Conservation (phyloP, 2,888 invertebrate genomes). For the Osmoderma eremita region DNA sequence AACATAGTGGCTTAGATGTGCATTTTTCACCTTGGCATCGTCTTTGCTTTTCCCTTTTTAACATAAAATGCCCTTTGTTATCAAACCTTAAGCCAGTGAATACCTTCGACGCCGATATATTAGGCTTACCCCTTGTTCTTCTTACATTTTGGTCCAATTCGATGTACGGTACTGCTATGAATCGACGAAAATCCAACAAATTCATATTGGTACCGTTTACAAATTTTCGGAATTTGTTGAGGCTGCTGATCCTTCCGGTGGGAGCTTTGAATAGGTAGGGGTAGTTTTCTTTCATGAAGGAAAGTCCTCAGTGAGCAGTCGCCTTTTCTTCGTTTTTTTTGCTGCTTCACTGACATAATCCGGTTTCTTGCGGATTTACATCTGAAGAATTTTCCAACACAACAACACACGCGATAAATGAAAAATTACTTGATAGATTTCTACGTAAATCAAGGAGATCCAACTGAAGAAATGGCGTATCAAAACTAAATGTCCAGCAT, state of each 20-base stretch:
- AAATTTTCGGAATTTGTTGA: not conserved
- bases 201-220: not conserved
- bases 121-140: not conserved
- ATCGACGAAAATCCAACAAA: not conserved
- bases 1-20: not conserved
- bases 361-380: too few species aligned
- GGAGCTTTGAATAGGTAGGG: not conserved
- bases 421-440: too few species aligned
- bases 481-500: too few species aligned
- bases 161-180: not conserved
- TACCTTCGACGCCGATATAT: not conserved
- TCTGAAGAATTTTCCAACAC: too few species aligned
- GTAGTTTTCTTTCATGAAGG: not conserved
- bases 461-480: too few species aligned
- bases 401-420: too few species aligned
- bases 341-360: too few species aligned
- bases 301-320: not conserved
- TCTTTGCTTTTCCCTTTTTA: not conserved
- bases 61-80: not conserved
- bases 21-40: not conserved
- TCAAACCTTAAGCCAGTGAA: not conserved
- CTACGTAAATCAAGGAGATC: too few species aligned
- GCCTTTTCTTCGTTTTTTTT: too few species aligned
- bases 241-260: not conserved
- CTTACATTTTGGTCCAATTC: not conserved